Evolutionary conservation across 2,113 vertebrate species (phyloP).

Genomic region (Sebastes schlegelii): DNA sequence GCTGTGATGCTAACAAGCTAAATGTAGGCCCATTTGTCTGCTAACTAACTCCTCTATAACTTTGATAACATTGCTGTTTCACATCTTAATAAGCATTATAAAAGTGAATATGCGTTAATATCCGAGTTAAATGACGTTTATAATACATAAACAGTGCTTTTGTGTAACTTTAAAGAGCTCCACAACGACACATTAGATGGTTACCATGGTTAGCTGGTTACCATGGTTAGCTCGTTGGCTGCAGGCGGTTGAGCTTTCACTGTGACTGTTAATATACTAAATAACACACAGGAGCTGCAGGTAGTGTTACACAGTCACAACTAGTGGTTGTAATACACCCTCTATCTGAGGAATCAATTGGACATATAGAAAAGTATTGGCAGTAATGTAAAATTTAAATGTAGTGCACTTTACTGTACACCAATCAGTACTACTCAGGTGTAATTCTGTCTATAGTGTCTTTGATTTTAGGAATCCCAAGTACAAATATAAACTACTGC

Average conservation of each 20-base stretch:
- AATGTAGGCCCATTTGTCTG: constrained; percentile 7
- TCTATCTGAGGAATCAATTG: background rate
- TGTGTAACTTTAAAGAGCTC: background rate
- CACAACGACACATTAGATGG: background rate
- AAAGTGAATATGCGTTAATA: rapidly evolving
- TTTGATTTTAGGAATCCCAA: too few species aligned
- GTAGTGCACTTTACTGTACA: too few species aligned
- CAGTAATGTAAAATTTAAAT: background rate
- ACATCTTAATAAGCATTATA: rapidly evolving
- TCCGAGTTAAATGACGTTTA: background rate
- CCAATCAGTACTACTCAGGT: too few species aligned
- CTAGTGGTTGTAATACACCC: too few species aligned
- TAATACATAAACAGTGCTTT: too few species aligned
- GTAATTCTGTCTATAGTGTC: too few species aligned
- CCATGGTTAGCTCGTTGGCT: constrained; percentile 19
- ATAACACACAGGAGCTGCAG: background rate
- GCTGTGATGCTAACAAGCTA: constrained; percentile 39
- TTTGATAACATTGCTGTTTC: background rate
- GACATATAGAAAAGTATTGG: background rate
- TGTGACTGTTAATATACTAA: background rate
- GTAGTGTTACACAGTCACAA: background rate
- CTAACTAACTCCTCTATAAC: constrained; percentile 8
- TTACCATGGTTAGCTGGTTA: background rate
- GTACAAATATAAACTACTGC: too few species aligned
- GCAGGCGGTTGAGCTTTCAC: background rate